Conservation (phyloP, 2,113 vertebrate genomes). For the Epinephelus cyanopodus region DNA sequence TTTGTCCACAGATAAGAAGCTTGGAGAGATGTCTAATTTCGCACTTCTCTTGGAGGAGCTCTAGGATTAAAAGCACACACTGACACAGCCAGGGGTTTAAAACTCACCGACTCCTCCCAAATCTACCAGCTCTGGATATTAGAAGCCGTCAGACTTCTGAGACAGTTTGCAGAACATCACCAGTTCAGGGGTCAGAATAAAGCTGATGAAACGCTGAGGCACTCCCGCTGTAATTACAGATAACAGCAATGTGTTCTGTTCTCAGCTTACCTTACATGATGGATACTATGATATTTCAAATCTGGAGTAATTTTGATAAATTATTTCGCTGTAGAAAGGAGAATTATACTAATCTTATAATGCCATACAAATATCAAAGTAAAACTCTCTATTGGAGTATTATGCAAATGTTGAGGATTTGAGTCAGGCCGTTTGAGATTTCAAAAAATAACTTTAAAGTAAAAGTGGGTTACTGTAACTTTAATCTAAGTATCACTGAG, state of each 20-base stretch:
- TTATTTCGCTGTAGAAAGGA: neutral
- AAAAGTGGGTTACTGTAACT: slow-evolving; percentile 8
- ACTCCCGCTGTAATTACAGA: slow-evolving; percentile 50
- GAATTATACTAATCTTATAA: slow-evolving; percentile 32
- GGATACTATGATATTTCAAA: slow-evolving; percentile 23
- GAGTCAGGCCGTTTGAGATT: neutral
- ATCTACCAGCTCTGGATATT: slow-evolving; percentile 55
- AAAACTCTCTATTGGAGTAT: neutral
- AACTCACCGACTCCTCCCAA: slow-evolving; percentile 44
- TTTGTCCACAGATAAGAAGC: slow-evolving; percentile 28
- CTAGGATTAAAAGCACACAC: slow-evolving; percentile 61
- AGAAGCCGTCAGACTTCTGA: slow-evolving; percentile 43
- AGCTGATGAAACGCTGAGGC: slow-evolving; percentile 50
- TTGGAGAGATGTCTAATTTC: slow-evolving; percentile 49
- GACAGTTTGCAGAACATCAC: slow-evolving; percentile 52
- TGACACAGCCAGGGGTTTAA: slow-evolving; percentile 54
- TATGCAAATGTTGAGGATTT: slow-evolving; percentile 5
- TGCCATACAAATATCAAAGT: slow-evolving; percentile 24
- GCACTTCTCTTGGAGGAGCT: slow-evolving; percentile 37
- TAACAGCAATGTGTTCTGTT: slow-evolving; percentile 13
- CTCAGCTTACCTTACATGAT: slow-evolving; percentile 25
- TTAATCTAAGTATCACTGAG: slow-evolving; percentile 1
- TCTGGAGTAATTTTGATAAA: neutral
- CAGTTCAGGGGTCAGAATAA: slow-evolving; percentile 55
- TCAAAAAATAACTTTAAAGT: neutral